Evolutionary conservation across 1,140 invertebrate genomes (phyloP).

Genomic region (Sycobia sp.): DNA sequence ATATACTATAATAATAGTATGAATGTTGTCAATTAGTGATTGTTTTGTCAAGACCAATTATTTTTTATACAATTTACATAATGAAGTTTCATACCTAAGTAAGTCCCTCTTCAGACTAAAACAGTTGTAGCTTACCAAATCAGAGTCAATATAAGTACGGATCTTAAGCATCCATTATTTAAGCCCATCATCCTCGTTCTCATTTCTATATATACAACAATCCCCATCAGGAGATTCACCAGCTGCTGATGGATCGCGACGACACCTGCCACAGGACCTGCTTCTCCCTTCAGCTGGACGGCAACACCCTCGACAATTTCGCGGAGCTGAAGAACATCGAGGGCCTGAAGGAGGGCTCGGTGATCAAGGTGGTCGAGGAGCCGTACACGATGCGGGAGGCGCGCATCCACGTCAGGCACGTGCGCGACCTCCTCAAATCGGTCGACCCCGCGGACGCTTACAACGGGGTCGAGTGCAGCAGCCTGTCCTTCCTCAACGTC

Average conservation of each 20-base stretch:
- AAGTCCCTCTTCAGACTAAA: no score
- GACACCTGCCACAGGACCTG: conserved; percentile 98
- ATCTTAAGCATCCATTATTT: no score
- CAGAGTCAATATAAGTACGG: no score
- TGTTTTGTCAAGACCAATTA: no score
- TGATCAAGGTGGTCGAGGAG: conserved; percentile 92
- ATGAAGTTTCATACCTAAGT: no score
- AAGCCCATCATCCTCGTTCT: no score
- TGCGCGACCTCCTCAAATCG: conserved; percentile 93
- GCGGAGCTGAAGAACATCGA: conserved; percentile 96
- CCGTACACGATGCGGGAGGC: conserved; percentile 98
- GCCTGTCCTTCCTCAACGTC: conserved; percentile 93
- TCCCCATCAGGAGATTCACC: conserved; percentile 96
- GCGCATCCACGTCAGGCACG: conserved; percentile 94
- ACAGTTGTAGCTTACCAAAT: no score
- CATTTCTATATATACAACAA: no score
- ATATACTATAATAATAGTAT: no score
- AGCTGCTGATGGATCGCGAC: conserved; percentile 95
- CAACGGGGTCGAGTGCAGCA: conserved; percentile 93
- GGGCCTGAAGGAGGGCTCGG: conserved; percentile 90
- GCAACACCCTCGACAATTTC: conserved; percentile 94
- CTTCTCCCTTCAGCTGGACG: conserved; percentile 94
- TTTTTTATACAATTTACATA: no score
- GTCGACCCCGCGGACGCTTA: conserved; percentile 93
- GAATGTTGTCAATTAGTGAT: no score